Base-by-base conservation (phyloP, 1,140 invertebrate species). In the Rhopalosiphum padi region DNA sequence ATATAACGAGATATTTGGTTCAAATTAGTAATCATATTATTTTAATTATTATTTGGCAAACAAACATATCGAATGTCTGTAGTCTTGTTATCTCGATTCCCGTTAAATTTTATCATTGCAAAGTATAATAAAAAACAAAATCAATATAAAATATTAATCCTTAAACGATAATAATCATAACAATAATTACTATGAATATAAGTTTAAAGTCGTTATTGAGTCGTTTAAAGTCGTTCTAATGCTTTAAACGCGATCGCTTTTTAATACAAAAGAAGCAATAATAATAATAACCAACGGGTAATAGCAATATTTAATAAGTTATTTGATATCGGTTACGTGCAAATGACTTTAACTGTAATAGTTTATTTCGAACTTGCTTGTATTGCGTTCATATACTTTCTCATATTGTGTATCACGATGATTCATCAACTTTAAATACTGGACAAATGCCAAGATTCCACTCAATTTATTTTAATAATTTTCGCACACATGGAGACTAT, bases 401-500 rank as follows among this genome's bases (percentile, higher is more conserved):
- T 35, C 6, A 30, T 48, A 88, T 35, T 88, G 23, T 53, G n/a
- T 35, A 35, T 23, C n/a, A 6, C 51, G 8, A 55, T 90, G 48
- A 55, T 90, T 53, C n/a, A 55, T 90, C 48, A 37, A 55, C n/a
- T 37, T 55, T 55, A 23, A 55, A 53, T 8, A 41, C 35, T 90
- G 88, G 48, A 11, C 23, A 37, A 25, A 90, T 21, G 88, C 88
- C 88, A 90, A 90, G 51, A 53, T 89, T 53, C n/a, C n/a, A n/a
- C n/a, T 90, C n/a, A 22, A 90, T 90, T 90, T 90, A 90, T 90
- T 90, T 55, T 53, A 90, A 90, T 41, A 53, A 90, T 41, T 23
- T 55, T 90, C 35, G 51, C 30, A 89, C 87, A 88, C 37, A 25
- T 3, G 41, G 6, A 35, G 23, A 7, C 43, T 48, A 87, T 48